Base-by-base conservation (phyloP, 1,140 invertebrate genomes). In the Drosophila kurseongensis region DNA sequence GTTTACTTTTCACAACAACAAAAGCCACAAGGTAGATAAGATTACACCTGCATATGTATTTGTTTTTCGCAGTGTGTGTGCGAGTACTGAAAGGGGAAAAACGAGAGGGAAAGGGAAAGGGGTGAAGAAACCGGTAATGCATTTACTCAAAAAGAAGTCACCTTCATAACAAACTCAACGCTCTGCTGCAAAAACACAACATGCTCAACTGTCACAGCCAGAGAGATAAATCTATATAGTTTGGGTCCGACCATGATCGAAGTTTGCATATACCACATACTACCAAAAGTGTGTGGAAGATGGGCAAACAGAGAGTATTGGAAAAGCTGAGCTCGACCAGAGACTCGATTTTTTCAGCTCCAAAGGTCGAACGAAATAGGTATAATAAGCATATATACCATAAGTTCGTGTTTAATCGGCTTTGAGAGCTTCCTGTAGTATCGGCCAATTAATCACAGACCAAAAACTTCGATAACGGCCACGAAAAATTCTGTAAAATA, bases 91-190 rank as follows among this genome's bases (percentile, higher is more conserved):
- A 44, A n/a, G 55, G 52, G 48, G 61, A 36, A 16, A 36, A 68
- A 50, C 13, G 71, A 50, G 51, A 55, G 73, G 44, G 58, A 67
- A 73, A 55, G 73, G 44, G 58, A 67, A 73, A 76, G 73, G 54
- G 62, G 50, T 42, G 51, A 51, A 72, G 61, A 88, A 89, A 89
- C 84, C 84, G 84, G 84, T 89, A 89, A 84, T 89, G 84, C 84
- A 88, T 89, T 78, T 78, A 29, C 59, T 84, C 68, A 72, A 78
- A 82, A 89, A 89, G 84, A 88, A 88, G 84, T 89, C 84, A 89
- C 84, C 84, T 88, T 88, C 84, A 83, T 78, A 78, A 67, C 55
- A 74, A 79, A 83, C 65, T 88, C 59, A 72, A 73, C 75, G 65
- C 66, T 48, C 47, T 48, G 42, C 59, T 69, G 61, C 62, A 76